phyloP scores from a whole-genome alignment of 2,113 vertebrate species.

The Aspidoscelis tigris region DNA sequence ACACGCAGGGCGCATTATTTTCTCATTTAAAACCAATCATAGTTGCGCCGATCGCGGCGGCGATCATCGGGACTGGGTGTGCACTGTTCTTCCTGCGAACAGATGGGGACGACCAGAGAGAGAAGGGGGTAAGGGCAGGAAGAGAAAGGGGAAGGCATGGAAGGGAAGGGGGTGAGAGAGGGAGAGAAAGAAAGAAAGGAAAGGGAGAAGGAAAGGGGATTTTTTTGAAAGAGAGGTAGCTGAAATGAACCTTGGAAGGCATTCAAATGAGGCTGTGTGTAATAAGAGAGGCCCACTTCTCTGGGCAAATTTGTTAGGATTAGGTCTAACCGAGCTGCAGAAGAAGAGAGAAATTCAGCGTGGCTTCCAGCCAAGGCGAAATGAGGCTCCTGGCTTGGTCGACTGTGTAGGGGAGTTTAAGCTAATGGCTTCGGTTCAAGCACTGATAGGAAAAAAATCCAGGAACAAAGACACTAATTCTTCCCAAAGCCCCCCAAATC shows the following conservation, averaged over 20 bases:
- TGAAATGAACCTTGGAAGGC: conserved; percentile 74
- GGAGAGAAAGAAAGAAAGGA: accelerated
- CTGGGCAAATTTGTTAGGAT: conserved; percentile 77
- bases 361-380: conserved; percentile 70
- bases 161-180: background rate
- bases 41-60: background rate
- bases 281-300: conserved; percentile 74
- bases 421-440: conserved; percentile 74
- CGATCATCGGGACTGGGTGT: too few species aligned
- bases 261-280: conserved; percentile 73
- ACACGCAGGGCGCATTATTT: conserved; percentile 59
- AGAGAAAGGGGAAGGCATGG: background rate
- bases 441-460: conserved; percentile 74
- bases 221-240: conserved; percentile 58
- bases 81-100: too few species aligned
- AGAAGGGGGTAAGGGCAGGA: background rate
- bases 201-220: background rate
- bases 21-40: conserved; percentile 65
- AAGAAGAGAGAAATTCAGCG: conserved; percentile 67
- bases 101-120: background rate
- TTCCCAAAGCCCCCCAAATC: conserved; percentile 75
- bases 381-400: conserved; percentile 72
- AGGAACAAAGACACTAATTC: conserved; percentile 78
- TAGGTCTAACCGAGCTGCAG: conserved; percentile 75
- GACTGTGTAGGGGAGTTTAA: conserved; percentile 68